These are phyloP conservation scores for Nemoura dubitans DNA, from an alignment of 2,888 invertebrate genomes.

Conservation along the genomic window DNA sequence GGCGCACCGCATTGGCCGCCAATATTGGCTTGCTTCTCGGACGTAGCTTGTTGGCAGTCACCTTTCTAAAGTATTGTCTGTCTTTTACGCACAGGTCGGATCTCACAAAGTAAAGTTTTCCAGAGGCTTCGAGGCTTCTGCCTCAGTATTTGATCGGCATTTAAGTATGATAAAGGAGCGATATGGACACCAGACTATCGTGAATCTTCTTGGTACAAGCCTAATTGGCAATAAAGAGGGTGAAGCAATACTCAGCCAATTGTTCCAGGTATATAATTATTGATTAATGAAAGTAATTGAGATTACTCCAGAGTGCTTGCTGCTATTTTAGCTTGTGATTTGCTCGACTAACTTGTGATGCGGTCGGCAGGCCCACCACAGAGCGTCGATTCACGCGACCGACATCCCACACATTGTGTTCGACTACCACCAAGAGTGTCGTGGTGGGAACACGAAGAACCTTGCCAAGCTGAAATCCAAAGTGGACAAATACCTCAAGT, in stretches of 20 bases:
- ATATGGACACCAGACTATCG: constrained; percentile 90
- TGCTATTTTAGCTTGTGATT: no score
- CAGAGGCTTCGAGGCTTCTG: constrained; percentile 92
- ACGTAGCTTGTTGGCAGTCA: background rate
- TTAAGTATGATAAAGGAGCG: constrained; percentile 84
- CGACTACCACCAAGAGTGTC: constrained; percentile 96
- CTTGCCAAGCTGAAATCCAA: constrained; percentile 83
- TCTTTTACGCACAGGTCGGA: constrained; percentile 73
- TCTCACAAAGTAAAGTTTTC: constrained; percentile 98
- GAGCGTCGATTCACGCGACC: constrained; percentile 76
- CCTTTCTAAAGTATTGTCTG: background rate
- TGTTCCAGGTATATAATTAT: constrained; percentile 73
- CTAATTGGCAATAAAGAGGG: constrained; percentile 96
- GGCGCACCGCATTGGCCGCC: background rate
- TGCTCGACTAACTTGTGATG: no score
- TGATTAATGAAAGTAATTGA: no score
- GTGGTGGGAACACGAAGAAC: constrained; percentile 82
- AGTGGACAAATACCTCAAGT: constrained; percentile 76
- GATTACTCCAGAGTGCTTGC: no score
- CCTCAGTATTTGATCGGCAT: constrained; percentile 92
- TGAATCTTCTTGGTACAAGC: constrained; percentile 91
- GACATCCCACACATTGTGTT: constrained; percentile 91
- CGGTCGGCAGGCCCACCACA: constrained; percentile 74
- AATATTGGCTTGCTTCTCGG: no score
- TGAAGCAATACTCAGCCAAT: constrained; percentile 92